phyloP scores from a whole-genome alignment of 1,140 invertebrate species.

The Lasioglossum baleicum region DNA sequence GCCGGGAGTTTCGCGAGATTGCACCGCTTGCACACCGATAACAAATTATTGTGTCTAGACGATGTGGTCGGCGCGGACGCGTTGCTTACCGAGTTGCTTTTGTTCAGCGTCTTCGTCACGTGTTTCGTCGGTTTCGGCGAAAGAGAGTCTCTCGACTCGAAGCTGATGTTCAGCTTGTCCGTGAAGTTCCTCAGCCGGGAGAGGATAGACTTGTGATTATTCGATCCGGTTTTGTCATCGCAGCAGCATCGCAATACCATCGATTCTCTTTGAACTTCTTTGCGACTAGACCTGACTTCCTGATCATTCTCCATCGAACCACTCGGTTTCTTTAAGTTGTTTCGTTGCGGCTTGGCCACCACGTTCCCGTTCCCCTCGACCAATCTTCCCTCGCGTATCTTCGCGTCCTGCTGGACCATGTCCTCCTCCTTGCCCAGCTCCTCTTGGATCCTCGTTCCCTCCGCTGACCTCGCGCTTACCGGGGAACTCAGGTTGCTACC shows the following conservation, averaged over 20 bases:
- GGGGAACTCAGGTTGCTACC: constrained; percentile 74
- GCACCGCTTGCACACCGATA: constrained; percentile 71
- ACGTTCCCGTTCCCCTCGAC: constrained; percentile 66
- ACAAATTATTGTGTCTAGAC: constrained; percentile 46
- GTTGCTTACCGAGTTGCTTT: constrained; percentile 70
- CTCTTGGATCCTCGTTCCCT: constrained; percentile 71
- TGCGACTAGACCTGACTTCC: constrained; percentile 51
- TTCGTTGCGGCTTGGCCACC: constrained; percentile 41
- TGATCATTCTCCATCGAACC: constrained; percentile 43
- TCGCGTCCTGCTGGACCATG: constrained; percentile 34
- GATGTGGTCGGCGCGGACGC: constrained; percentile 30
- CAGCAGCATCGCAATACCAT: constrained; percentile 66
- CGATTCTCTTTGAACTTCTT: constrained; percentile 47
- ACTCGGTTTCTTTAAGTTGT: constrained; percentile 55
- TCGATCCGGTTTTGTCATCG: constrained; percentile 68
- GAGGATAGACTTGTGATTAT: constrained; percentile 74
- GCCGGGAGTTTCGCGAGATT: constrained; percentile 62
- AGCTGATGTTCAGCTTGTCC: constrained; percentile 75
- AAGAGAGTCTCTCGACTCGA: constrained; percentile 73
- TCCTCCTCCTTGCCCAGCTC: constrained; percentile 73
- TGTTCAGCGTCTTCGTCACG: constrained; percentile 63
- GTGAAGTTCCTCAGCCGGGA: constrained; percentile 74
- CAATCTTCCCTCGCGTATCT: constrained; percentile 24
- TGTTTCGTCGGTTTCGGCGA: constrained; percentile 64
- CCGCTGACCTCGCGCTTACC: constrained; percentile 70